Evolutionary conservation across 2,797 vertebrate genomes (phyloP), one percentile per base, ranked within the genome.

Genomic region (Triplophysa bombifrons): DNA sequence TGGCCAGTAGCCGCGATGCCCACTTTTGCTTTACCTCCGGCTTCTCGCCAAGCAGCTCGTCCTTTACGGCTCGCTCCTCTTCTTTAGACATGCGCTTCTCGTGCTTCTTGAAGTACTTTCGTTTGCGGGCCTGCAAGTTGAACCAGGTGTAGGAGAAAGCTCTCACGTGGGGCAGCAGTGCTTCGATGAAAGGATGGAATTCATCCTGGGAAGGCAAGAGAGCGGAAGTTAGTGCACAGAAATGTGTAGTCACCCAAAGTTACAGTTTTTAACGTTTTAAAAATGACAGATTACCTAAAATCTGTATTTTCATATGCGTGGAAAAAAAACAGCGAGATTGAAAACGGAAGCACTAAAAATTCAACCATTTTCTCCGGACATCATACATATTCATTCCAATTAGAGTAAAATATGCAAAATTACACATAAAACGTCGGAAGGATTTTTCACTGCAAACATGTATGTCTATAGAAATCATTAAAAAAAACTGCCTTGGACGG

Each of bases 21-120:
- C 98, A 99, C 94, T 99, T 99, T 93, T 99, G 98, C 86, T 99
- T 99, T 90, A 99, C 97, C 93, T 99, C 98, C 0, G 96, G 96
- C 92, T 99, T 99, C 93, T 99, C 98, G 64, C 95, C 91, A 80
- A 99, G 95, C 88, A 99, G 94, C 91, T 99, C 98, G 82, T 99
- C 98, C 94, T 99, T 99, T 86, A 98, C 98, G 1, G 96, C 97
- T 80, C 98, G 95, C 91, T 99, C 98, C 91, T 99, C 98, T 90
- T 99, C 98, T 94, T 98, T 98, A 87, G 97, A 98, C 98, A 99
- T 99, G 86, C 98, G 96, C 91, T 99, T 99, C 94, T 99, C 98
- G 78, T 99, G 98, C 92, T 99, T 99, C 93, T 99, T 99, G 94
- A 99, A 99, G 95, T 98, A 99, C 94, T 99, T 99, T 92, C 98